A percentile compares a stretch with the other conserved stretches of the same genome.
phyloP scores from a whole-genome alignment of 92 coral and sea anemone species.

The Porites lobata region DNA sequence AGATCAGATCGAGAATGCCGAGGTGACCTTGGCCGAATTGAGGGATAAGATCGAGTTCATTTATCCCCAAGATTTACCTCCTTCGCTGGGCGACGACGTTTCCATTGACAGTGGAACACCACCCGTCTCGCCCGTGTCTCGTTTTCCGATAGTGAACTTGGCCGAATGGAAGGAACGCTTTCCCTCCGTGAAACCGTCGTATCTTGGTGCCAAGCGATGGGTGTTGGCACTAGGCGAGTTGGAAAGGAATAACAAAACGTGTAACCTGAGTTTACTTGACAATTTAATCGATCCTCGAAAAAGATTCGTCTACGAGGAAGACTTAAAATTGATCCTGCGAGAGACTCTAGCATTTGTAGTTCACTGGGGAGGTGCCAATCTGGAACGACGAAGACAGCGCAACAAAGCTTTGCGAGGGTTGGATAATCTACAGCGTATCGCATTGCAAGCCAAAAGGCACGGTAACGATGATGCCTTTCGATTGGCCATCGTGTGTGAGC shows the following conservation, averaged over 20 bases:
- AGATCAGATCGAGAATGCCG: background rate
- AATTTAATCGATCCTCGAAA: background rate
- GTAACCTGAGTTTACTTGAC: background rate
- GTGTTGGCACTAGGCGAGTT: background rate
- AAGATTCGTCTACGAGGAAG: background rate
- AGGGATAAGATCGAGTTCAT: background rate
- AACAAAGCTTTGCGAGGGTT: background rate
- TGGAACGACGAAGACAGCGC: background rate
- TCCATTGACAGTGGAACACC: too few relatives aligned
- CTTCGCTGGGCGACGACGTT: background rate
- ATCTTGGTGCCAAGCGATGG: background rate
- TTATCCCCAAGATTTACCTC: background rate
- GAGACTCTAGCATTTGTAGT: slow-evolving; percentile 1
- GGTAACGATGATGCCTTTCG: background rate
- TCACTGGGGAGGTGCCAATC: background rate
- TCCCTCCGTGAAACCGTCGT: background rate
- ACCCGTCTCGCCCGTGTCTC: background rate
- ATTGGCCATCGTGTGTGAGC: slow-evolving; percentile 6
- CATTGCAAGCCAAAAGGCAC: background rate
- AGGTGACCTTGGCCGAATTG: background rate
- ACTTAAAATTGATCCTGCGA: background rate
- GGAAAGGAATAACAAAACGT: background rate
- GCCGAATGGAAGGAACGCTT: background rate
- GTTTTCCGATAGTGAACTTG: background rate
- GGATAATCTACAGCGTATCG: background rate